phyloP scores from a whole-genome alignment of 2,888 invertebrate species.

The Cheiracanthium punctorium region DNA sequence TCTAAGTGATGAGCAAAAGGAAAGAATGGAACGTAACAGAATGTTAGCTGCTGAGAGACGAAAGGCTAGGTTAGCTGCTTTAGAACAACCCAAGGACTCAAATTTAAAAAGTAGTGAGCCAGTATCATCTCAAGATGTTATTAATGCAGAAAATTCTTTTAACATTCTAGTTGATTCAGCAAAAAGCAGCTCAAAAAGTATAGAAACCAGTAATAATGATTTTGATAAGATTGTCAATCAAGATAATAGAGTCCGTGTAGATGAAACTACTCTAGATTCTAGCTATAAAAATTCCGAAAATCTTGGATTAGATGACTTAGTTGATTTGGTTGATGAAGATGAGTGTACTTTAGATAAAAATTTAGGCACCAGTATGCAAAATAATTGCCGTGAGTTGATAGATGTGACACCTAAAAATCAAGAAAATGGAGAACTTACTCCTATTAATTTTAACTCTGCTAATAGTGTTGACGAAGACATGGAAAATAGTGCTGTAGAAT shows the following conservation, averaged over 20 bases:
- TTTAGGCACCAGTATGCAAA: too few species aligned
- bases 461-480: too few species aligned
- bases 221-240: not conserved
- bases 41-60: slow-evolving; percentile 80
- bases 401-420: too few species aligned
- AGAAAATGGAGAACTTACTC: too few species aligned
- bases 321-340: slow-evolving; percentile 46
- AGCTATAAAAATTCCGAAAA: slow-evolving; percentile 7
- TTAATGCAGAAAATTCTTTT: not conserved
- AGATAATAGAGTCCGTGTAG: not conserved
- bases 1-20: slow-evolving; percentile 81
- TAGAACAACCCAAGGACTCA: not conserved
- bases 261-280: not conserved
- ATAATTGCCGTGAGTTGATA: too few species aligned
- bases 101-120: not conserved
- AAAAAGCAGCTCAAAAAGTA: not conserved
- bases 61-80: slow-evolving; percentile 26
- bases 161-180: not conserved
- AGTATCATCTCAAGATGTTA: not conserved
- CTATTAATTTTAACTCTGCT: too few species aligned
- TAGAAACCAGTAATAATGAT: not conserved
- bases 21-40: slow-evolving; percentile 83
- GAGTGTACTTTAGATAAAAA: not conserved
- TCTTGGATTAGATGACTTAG: slow-evolving; percentile 42
- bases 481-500: too few species aligned